Base-by-base conservation (phyloP, 2,113 vertebrate genomes). In the Clarias magur region DNA sequence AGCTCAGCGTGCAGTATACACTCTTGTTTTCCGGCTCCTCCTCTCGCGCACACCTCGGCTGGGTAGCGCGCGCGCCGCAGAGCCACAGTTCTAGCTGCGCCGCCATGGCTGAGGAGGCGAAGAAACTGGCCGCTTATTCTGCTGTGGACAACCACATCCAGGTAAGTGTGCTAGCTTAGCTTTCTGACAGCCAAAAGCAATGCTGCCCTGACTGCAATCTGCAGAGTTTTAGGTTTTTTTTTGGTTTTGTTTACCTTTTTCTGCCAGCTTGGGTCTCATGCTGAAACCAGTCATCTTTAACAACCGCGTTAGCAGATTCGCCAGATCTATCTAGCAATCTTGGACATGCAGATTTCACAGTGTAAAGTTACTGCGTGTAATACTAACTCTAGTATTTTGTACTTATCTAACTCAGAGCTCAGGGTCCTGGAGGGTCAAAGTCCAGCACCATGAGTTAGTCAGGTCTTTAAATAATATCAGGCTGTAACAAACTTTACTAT, bases 71-170 rank as follows among this genome's bases (percentile, higher is more conserved):
- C 91, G 89, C 90, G 91, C 2, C 80, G 83, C 0, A 0, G 0
- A 60, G 30, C 78, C 73, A 62, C 60, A 53, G 38, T 27, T 27
- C 56, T 80, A 72, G 70, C 53, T 25, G 63, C 42, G 27, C 81
- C 38, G 84, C 42, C 88, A 95, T 95, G 95, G 94, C 95, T 10
- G 95, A 95, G 79, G 94, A 95, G 85, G 94, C 94, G 79, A 95
- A 95, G 91, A 95, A 94, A 53, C 93, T 93, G 53, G 95, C 95
- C 1, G 95, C 94, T 0, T 92, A 92, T 86, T 92, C 94, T 25
- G 94, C 95, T 0, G 95, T 95, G 82, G 92, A 95, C 30, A 95
- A 94, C 91, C 93, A 95, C 88, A 90, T 95, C 27, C 93, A 95
- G 94, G 95, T 95, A 60, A 81, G 48, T n/a, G 21, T 16, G 67